Evolutionary conservation across 2,888 invertebrate species (phyloP).

Genomic region (Eristalinus aeneus): DNA sequence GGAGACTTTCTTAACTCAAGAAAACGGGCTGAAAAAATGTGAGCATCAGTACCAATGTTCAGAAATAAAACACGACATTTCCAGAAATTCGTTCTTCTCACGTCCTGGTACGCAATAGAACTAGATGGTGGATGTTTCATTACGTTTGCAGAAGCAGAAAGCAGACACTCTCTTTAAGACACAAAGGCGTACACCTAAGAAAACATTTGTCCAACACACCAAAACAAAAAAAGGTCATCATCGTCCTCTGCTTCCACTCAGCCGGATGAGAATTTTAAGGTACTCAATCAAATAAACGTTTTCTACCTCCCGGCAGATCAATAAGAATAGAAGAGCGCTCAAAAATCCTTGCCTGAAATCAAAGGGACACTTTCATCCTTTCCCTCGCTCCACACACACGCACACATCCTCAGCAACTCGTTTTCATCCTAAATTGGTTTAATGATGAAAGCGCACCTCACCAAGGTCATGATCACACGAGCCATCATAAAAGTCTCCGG

Average conservation of each 20-base stretch:
- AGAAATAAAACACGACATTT: too few species aligned
- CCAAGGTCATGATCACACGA: not conserved
- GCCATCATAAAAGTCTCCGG: not conserved
- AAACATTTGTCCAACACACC: too few species aligned
- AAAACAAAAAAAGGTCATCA: not conserved
- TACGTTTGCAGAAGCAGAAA: too few species aligned
- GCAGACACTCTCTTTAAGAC: too few species aligned
- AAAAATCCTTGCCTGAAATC: not conserved
- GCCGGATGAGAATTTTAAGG: not conserved
- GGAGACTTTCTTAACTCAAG: too few species aligned
- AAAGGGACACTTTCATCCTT: not conserved
- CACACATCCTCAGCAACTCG: not conserved
- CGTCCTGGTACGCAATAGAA: too few species aligned
- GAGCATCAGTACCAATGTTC: too few species aligned
- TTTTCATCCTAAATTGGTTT: not conserved
- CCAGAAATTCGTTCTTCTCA: too few species aligned
- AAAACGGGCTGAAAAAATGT: too few species aligned
- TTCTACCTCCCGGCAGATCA: not conserved
- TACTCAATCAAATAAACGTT: not conserved
- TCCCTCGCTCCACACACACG: not conserved
- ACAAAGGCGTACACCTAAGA: too few species aligned
- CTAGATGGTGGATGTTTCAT: too few species aligned
- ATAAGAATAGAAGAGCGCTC: not conserved
- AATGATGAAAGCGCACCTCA: not conserved
- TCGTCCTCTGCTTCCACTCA: not conserved